Percentiles rank a stretch among this genome's conserved stretches.
Evolutionary conservation across 2,797 vertebrate genomes (phyloP).

Genomic region (Cichlasoma orientale): DNA sequence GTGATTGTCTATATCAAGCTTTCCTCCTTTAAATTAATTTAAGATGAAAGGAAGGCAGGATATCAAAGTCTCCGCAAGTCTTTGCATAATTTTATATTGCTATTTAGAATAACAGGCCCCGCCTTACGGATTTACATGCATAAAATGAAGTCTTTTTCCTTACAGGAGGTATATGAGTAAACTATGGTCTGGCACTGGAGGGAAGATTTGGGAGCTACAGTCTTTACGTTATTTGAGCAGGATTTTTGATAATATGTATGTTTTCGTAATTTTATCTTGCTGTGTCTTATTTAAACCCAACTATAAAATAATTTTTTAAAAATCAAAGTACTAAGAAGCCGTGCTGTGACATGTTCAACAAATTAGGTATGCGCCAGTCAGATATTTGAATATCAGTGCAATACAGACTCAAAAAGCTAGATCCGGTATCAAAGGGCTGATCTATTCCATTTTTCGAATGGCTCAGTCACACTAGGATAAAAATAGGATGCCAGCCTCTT

Average conservation of each 20-base stretch:
- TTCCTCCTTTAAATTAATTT: conserved; percentile 30
- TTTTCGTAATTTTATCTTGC: not conserved
- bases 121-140: not conserved
- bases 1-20: conserved; percentile 24
- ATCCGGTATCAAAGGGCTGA: too few relatives aligned
- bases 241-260: not conserved
- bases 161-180: not conserved
- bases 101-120: not conserved
- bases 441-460: too few relatives aligned
- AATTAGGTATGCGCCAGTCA: too few relatives aligned
- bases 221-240: not conserved
- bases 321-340: not conserved
- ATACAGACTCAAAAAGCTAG: too few relatives aligned
- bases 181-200: conserved; percentile 1
- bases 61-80: conserved; percentile 13
- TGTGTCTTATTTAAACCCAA: not conserved
- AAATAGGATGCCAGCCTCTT: too few relatives aligned
- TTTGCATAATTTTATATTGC: conserved; percentile 1
- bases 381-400: too few relatives aligned
- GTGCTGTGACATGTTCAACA: too few relatives aligned
- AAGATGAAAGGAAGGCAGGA: not conserved
- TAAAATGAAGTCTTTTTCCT: not conserved
- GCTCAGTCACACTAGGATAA: too few relatives aligned
- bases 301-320: not conserved
- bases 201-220: not conserved